Evolutionary conservation across 2,113 vertebrate genomes (phyloP), one percentile per base, ranked within the genome.

Genomic region (Psilopogon haemacephalus): DNA sequence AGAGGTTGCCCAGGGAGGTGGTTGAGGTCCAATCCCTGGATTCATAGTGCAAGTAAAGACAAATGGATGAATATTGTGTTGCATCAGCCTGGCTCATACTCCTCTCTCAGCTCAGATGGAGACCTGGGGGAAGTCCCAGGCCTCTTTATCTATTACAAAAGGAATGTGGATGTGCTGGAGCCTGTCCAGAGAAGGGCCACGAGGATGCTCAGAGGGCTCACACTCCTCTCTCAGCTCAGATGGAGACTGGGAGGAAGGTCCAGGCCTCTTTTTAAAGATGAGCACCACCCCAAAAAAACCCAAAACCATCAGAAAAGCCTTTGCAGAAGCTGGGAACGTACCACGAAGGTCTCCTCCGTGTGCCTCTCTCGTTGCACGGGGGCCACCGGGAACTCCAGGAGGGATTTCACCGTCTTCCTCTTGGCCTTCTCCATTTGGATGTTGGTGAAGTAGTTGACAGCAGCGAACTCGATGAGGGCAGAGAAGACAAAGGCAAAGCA

Each of bases 401-500:
- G 97, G 52, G 98, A 98, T 94, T 98, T 99, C 44, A 98, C 97
- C 0, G 97, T 97, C 97, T 99, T 99, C 98, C 94, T 99, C 96
- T 99, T 99, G 95, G 98, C 98, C 94, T 98, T 98, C 96, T 99
- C 98, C 60, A 97, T 97, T 97, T 99, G 98, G 42, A 97, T 97
- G 37, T 99, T 99, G 92, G 99, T 99, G 97, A 99, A 99, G 97
- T 99, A 99, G 97, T 99, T 99, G 84, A 99, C 99, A 72, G 99
- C 99, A 50, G 99, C 99, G 82, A 99, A 99, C 97, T 99, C 99
- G 56, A 99, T 99, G 46, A 99, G 98, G 90, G 99, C 99, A 32
- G 99, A 99, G 97, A 99, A 99, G 86, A 99, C 99, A 73, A 99
- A 99, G 95, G 99, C 99, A 87, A 99, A 99, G 96, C 99, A 99